phyloP scores from a whole-genome alignment of 2,888 invertebrate species.

The Aphodius granarius region DNA sequence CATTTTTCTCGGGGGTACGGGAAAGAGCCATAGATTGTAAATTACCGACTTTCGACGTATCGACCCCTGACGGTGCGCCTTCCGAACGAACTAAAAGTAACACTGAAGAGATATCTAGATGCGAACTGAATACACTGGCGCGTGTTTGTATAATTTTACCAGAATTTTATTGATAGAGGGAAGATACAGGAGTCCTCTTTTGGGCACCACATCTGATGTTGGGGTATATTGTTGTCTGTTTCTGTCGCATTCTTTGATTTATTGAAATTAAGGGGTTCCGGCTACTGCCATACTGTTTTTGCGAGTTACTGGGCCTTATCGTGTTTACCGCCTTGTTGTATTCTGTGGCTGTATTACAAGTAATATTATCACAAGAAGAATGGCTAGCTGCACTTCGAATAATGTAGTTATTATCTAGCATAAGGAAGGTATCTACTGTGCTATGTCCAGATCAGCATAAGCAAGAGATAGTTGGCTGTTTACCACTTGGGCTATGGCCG shows the following conservation, averaged over 20 bases:
- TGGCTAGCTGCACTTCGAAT: too few species aligned
- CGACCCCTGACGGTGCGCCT: neutral
- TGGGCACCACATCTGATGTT: neutral
- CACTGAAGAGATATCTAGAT: neutral
- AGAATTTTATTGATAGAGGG: neutral
- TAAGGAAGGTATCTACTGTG: too few species aligned
- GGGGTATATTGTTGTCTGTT: neutral
- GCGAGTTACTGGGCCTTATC: too few species aligned
- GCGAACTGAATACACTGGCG: neutral
- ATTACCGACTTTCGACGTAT: neutral
- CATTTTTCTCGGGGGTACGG: neutral
- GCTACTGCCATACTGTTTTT: too few species aligned
- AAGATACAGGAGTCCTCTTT: neutral
- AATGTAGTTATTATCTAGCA: too few species aligned
- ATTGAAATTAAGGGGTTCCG: neutral
- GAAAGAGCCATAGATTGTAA: neutral
- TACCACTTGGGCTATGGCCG: neutral
- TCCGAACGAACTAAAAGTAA: neutral
- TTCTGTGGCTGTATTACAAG: too few species aligned
- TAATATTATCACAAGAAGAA: too few species aligned
- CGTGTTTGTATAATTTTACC: neutral
- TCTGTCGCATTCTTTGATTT: neutral
- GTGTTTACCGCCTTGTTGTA: too few species aligned
- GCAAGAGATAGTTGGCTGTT: neutral
- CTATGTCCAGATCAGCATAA: neutral